Conservation (phyloP, 2,888 invertebrate genomes). For the Unio pictorum region DNA sequence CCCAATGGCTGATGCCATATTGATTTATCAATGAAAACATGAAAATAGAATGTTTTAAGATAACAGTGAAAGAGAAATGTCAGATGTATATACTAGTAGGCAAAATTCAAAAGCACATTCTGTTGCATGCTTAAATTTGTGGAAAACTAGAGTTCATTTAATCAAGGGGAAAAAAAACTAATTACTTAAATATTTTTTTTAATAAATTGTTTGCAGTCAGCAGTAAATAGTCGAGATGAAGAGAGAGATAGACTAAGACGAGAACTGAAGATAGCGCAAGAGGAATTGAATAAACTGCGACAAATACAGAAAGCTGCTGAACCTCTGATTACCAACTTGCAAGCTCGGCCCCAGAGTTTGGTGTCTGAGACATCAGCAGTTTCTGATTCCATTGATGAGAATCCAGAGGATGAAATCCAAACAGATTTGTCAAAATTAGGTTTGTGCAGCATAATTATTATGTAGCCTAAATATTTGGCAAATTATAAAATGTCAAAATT, state of each 20-base stretch:
- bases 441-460: not conserved
- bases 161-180: too few relatives aligned
- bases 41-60: too few relatives aligned
- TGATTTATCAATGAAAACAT: too few relatives aligned
- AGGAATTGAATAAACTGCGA: conserved; percentile 73
- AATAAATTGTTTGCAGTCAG: conserved; percentile 75
- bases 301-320: conserved; percentile 40
- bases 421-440: conserved; percentile 27
- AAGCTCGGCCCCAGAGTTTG: conserved; percentile 44
- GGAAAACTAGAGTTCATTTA: too few relatives aligned
- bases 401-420: conserved; percentile 29
- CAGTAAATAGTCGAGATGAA: conserved; percentile 83
- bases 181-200: too few relatives aligned
- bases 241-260: conserved; percentile 82
- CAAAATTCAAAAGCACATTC: too few relatives aligned
- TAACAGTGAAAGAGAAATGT: too few relatives aligned
- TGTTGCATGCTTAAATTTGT: too few relatives aligned
- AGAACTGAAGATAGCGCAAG: conserved; percentile 81
- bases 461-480: too few relatives aligned
- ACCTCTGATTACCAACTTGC: conserved; percentile 10
- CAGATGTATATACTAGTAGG: too few relatives aligned
- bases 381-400: conserved; percentile 36
- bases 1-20: too few relatives aligned
- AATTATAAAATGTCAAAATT: too few relatives aligned
- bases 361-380: conserved; percentile 44